Conservation (phyloP, 1,140 invertebrate genomes). For the Lucilia sericata region DNA sequence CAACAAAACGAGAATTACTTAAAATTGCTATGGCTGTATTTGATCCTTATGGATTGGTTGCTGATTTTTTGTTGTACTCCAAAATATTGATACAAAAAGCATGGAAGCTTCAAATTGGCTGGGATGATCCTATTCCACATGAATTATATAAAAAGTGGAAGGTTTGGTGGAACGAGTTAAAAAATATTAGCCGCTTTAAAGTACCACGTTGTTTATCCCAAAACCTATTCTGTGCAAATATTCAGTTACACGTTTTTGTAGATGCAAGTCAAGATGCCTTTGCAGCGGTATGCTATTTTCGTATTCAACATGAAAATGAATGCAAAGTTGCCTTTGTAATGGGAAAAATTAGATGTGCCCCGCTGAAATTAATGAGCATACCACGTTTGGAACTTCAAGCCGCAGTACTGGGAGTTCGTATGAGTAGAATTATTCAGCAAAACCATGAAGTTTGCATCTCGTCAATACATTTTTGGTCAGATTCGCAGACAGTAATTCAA, state of each 20-base stretch:
- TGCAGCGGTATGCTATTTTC: constrained; percentile 49
- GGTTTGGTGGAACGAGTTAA: constrained; percentile 34
- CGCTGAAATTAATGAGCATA: constrained; percentile 52
- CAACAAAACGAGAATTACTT: constrained; percentile 60
- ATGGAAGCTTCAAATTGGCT: constrained; percentile 58
- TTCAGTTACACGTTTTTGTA: constrained; percentile 53
- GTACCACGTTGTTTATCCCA: constrained; percentile 39
- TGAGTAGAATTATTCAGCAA: constrained; percentile 23
- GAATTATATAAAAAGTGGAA: too few relatives aligned
- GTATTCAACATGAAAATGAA: background rate
- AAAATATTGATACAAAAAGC: constrained; percentile 51
- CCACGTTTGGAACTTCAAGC: constrained; percentile 57
- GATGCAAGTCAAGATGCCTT: constrained; percentile 57
- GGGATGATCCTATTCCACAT: background rate
- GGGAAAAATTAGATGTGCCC: constrained; percentile 53
- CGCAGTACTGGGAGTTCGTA: constrained; percentile 52
- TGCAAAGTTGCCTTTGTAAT: constrained; percentile 47
- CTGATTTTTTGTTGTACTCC: background rate
- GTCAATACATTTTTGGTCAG: constrained; percentile 54
- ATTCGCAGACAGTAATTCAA: constrained; percentile 58
- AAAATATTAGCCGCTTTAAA: constrained; percentile 19
- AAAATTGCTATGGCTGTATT: constrained; percentile 59
- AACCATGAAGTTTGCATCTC: constrained; percentile 31
- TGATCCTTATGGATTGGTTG: constrained; percentile 64
- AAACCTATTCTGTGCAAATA: background rate